Conservation (phyloP, 2,888 invertebrate genomes). For the Hipparchia semele region DNA sequence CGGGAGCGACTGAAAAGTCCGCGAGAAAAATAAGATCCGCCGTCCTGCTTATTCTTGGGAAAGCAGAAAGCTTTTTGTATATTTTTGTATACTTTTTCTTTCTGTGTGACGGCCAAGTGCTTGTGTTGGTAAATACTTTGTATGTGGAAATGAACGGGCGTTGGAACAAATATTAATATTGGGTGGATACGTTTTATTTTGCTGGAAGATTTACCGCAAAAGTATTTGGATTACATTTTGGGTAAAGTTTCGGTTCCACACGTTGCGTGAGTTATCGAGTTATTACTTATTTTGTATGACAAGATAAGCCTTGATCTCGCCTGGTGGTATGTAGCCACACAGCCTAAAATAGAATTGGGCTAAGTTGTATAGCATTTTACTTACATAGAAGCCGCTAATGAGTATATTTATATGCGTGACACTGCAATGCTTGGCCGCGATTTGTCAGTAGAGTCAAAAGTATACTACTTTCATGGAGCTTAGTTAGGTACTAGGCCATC, state of each 20-base stretch:
- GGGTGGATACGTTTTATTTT: not conserved
- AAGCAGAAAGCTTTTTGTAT: conserved; percentile 76
- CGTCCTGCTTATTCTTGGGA: conserved; percentile 81
- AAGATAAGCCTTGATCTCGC: no score
- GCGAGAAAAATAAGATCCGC: conserved; percentile 83
- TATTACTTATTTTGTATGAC: no score
- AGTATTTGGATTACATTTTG: not conserved
- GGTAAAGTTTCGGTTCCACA: not conserved
- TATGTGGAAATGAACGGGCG: conserved; percentile 54
- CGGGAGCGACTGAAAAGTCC: conserved; percentile 81
- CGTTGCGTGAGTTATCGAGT: not conserved
- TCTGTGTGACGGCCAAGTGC: conserved; percentile 44
- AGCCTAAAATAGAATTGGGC: no score
- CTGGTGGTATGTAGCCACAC: no score
- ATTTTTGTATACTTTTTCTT: conserved; percentile 61
- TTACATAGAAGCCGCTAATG: no score
- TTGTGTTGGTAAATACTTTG: conserved; percentile 66
- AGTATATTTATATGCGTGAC: no score
- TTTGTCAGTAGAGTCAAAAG: no score
- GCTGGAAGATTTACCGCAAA: not conserved
- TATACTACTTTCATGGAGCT: no score
- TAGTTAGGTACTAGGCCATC: no score
- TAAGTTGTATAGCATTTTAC: no score
- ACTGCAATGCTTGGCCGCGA: no score
- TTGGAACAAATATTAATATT: conserved; percentile 43